A percentile compares a stretch with the other conserved stretches of the same genome.
phyloP scores from a whole-genome alignment of 2,888 invertebrate genomes.

The Loripinus fragilis region DNA sequence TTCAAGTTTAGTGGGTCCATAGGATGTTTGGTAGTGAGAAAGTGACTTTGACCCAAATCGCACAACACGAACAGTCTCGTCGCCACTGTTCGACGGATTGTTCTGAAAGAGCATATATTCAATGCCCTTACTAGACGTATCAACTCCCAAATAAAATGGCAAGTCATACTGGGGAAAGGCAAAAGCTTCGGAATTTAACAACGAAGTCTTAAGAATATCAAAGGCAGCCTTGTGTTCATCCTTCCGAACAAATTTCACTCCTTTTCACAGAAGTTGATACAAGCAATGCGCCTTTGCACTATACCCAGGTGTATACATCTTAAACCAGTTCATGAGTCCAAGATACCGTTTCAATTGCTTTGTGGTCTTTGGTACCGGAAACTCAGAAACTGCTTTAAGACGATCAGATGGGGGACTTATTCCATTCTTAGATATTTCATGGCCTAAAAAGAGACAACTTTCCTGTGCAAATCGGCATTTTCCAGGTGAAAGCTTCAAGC shows the following conservation, averaged over 20 bases:
- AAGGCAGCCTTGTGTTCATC: conserved; percentile 10
- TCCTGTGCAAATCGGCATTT: conserved; percentile 20
- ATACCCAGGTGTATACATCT: conserved; percentile 26
- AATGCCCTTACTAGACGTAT: conserved; percentile 25
- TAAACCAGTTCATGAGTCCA: conserved; percentile 31
- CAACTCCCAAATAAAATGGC: conserved; percentile 24
- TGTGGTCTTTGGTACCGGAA: not conserved
- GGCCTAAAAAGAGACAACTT: conserved; percentile 36
- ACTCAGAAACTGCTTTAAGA: conserved; percentile 16
- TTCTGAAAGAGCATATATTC: conserved; percentile 43
- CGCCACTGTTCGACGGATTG: conserved; percentile 25
- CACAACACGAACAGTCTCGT: conserved; percentile 26
- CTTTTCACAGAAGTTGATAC: conserved; percentile 7
- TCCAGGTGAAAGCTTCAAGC: conserved; percentile 17
- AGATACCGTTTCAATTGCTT: conserved; percentile 15
- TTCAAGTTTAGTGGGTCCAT: conserved; percentile 37
- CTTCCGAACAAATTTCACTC: conserved; percentile 11
- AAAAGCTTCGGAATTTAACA: conserved; percentile 25
- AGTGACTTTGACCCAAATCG: conserved; percentile 43
- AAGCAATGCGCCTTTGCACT: conserved; percentile 9
- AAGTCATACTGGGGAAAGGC: conserved; percentile 30
- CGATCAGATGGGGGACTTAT: conserved; percentile 12
- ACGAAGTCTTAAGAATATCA: not conserved
- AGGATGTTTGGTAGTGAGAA: conserved; percentile 26
- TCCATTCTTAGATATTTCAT: conserved; percentile 30